Conservation (phyloP, 2,888 invertebrate genomes). For the Dicyrtoma fusca region DNA sequence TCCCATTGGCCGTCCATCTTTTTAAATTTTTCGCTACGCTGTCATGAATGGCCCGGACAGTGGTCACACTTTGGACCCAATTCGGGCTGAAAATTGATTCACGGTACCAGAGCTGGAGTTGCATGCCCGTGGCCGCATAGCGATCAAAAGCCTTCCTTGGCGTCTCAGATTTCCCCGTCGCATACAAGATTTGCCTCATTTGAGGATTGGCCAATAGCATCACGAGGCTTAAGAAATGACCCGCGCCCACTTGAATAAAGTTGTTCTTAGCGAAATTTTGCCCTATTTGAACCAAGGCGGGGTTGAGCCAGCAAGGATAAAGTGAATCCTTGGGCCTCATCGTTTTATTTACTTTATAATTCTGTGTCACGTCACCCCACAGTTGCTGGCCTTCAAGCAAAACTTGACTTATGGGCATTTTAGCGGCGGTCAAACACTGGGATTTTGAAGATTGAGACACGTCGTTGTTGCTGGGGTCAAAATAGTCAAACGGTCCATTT, state of each 20-base stretch:
- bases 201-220: constrained; percentile 10
- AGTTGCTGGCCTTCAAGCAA: too few relatives aligned
- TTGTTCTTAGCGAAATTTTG: constrained; percentile 10
- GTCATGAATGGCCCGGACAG: constrained; percentile 10
- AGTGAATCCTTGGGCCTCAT: neutral
- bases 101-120: constrained; percentile 11
- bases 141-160: neutral
- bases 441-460: too few relatives aligned
- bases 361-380: too few relatives aligned
- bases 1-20: neutral
- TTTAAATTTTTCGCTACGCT: neutral
- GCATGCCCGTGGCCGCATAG: constrained; percentile 9
- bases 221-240: neutral
- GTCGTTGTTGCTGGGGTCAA: too few relatives aligned
- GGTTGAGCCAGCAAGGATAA: constrained; percentile 21
- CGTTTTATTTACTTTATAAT: too few relatives aligned
- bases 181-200: neutral
- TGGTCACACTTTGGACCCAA: constrained; percentile 3
- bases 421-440: too few relatives aligned
- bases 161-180: neutral
- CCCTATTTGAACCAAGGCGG: neutral
- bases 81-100: constrained; percentile 4
- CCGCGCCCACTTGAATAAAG: neutral
- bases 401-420: too few relatives aligned
- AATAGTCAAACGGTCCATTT: too few relatives aligned